Base-by-base conservation (phyloP, 2,888 invertebrate genomes). In the Tetanocera ferruginea region DNA sequence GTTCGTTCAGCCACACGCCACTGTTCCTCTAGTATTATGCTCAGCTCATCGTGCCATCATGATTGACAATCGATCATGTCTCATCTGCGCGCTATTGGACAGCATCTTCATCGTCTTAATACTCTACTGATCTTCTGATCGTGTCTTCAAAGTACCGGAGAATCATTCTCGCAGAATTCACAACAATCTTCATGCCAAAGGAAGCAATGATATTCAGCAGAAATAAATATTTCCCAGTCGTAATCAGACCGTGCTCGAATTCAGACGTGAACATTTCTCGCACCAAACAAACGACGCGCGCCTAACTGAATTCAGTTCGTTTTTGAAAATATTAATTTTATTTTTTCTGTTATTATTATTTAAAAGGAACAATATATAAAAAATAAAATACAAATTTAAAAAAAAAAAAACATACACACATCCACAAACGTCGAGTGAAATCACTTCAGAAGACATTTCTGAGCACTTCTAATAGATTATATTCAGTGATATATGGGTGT, bases 221-320 rank as follows among this genome's bases (percentile, higher is more conserved):
- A 75, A 75, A 66, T 75, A 55, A 75, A 66, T 70, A 70, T 86
- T 85, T 86, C 83, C 84, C 89, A 89, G 90, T 89, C 86, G 85
- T 85, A 87, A 87, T 85, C 87, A 86, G 84, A 86, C 85, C 87
- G 89, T 87, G 87, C 85, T 87, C 86, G 87, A 84, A 87, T 88
- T 86, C 87, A 88, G 89, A 89, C 89, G 89, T 88, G 83, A 83
- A 84, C 79, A 84, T 80, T 84, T 83, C 82, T 80, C 75, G 80
- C 71, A 66, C 55, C 77, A 66, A 57, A 71, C 25, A 67, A 34
- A 73, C n/a, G n/a, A 49, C 69, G 51, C 52, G 23, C 62, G 75
- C 66, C 77, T 64, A 76, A 72, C 60, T 37, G 51, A 31, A 19
- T 49, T 43, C 25, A 23, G 62, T 72, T 60, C 37, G 49, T 28